A percentile compares a stretch with the other conserved stretches of the same genome.
Conservation (phyloP, 2,113 vertebrate species). For the Microtus richardsoni region DNA sequence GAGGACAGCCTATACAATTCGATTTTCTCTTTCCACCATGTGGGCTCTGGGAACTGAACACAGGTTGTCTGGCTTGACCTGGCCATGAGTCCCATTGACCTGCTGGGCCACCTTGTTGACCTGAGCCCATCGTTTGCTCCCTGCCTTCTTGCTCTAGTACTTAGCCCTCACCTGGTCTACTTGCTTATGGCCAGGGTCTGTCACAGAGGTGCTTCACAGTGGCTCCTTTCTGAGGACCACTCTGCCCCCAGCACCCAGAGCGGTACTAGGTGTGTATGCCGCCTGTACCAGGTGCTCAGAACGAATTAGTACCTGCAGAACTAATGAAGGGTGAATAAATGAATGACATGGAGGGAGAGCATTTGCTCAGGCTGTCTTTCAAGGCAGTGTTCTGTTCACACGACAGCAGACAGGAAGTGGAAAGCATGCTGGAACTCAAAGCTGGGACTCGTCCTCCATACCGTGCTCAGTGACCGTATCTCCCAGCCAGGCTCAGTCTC, state of each 20-base stretch:
- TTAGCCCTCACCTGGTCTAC: fast-evolving
- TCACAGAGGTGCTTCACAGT: neutral
- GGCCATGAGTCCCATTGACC: neutral
- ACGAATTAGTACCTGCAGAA: too few relatives aligned
- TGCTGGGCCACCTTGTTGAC: neutral
- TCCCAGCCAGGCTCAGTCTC: neutral
- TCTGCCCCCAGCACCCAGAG: neutral
- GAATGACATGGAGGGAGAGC: fast-evolving
- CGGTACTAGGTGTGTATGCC: neutral
- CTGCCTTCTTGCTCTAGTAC: neutral
- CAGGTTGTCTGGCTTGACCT: neutral
- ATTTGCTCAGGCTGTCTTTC: neutral
- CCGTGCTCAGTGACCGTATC: neutral
- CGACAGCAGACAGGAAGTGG: neutral
- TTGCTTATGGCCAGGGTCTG: neutral
- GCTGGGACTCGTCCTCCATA: neutral
- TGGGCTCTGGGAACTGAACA: neutral
- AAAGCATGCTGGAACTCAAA: neutral
- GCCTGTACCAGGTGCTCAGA: neutral
- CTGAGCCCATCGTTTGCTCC: neutral
- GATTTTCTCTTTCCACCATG: neutral
- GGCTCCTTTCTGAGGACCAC: fast-evolving
- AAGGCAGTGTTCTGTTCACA: neutral
- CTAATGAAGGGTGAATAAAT: neutral
- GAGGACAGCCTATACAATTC: neutral